These are phyloP conservation scores for Anser brachyrhynchus DNA, from an alignment of 2,113 vertebrate species.

Conservation along the genomic window DNA sequence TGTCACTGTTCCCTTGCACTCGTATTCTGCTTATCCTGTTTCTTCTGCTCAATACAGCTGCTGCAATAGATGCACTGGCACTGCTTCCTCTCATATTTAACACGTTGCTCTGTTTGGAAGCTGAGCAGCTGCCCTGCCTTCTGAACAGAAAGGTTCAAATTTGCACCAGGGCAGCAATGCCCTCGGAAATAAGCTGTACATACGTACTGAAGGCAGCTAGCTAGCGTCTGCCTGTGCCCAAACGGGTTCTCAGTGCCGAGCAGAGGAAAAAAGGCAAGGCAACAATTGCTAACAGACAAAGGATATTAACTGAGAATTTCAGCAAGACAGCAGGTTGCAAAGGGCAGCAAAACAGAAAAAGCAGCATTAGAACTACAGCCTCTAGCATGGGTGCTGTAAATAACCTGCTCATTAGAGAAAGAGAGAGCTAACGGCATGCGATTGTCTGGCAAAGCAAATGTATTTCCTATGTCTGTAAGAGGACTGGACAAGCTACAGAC, in stretches of 20 bases:
- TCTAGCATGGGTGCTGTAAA: not conserved
- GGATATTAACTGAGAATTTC: not conserved
- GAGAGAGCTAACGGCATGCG: not conserved
- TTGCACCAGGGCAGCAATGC: not conserved
- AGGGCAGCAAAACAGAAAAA: not conserved
- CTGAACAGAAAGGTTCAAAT: not conserved
- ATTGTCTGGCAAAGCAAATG: not conserved
- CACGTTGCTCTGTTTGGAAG: not conserved
- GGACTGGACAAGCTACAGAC: not conserved
- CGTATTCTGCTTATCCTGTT: not conserved
- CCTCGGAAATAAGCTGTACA: rapidly evolving
- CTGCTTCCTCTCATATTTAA: not conserved
- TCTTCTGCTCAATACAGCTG: not conserved
- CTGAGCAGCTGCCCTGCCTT: not conserved
- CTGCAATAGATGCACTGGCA: rapidly evolving
- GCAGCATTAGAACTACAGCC: not conserved
- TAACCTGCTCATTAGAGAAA: not conserved
- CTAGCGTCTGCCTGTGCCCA: not conserved
- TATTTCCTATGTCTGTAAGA: not conserved
- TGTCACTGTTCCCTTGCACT: not conserved
- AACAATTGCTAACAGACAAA: not conserved
- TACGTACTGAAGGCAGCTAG: not conserved
- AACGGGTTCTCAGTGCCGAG: not conserved
- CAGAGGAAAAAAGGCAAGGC: not conserved
- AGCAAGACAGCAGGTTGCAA: not conserved